Percentiles rank a stretch among this genome's conserved stretches.
These are phyloP conservation scores for Neosilurus hyrtlii DNA, from an alignment of 2,797 vertebrate genomes.

Conservation along the genomic window DNA sequence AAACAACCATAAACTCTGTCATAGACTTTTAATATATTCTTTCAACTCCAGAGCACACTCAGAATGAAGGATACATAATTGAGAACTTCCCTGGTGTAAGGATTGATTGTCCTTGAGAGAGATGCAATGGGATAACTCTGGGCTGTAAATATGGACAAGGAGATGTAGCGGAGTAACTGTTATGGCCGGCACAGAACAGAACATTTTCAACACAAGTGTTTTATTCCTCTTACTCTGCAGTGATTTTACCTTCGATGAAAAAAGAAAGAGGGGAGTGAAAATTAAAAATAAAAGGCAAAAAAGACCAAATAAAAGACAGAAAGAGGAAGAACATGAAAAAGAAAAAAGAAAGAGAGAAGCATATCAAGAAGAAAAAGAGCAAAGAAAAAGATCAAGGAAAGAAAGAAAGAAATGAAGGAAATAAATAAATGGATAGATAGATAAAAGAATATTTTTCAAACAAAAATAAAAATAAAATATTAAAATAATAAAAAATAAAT, in stretches of 20 bases:
- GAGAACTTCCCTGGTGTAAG: slow-evolving; percentile 85
- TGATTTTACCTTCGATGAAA: not conserved
- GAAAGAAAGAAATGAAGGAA: too few species aligned
- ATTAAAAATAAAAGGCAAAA: not conserved
- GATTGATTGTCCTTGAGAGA: slow-evolving; percentile 89
- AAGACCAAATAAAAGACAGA: not conserved
- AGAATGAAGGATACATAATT: slow-evolving; percentile 89
- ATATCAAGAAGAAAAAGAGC: not conserved
- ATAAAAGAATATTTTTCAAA: too few species aligned
- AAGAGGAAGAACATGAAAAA: not conserved
- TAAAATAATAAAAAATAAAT: too few species aligned
- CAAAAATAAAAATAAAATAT: not conserved
- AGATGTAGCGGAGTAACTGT: not conserved
- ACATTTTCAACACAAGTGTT: not conserved
- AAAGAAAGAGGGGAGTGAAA: not conserved
- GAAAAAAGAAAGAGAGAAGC: not conserved
- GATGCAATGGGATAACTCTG: slow-evolving; percentile 83
- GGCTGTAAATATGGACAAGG: slow-evolving; percentile 68
- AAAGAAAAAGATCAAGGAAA: not conserved
- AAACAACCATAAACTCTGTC: not conserved
- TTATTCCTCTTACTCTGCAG: not conserved
- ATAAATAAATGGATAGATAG: not conserved
- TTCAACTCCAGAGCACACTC: not conserved
- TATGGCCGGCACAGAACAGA: not conserved
- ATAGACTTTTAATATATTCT: not conserved